Evolutionary conservation across 2,797 vertebrate genomes (phyloP), one percentile per base, ranked within the genome.

Genomic region (Aeoliscus strigatus): DNA sequence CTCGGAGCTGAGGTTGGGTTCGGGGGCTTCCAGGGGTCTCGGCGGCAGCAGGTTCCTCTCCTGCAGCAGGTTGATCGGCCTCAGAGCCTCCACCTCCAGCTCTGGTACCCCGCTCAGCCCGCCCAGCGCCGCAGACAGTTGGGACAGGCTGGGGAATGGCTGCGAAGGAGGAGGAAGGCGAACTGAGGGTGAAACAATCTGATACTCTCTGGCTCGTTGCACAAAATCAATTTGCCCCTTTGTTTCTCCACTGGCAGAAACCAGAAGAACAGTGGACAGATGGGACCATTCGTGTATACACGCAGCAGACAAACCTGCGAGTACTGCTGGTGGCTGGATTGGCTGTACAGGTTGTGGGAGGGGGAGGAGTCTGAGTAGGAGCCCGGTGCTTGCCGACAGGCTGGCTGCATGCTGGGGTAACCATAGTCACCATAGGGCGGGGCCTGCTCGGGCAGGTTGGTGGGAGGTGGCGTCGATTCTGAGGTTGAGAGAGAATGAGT

Each of bases 1-100:
- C 37, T 98, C 94, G 2, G 86, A 60, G 72, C 88, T 97, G 71
- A 99, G 87, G 83, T 93, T 96, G 64, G 95, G 94, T 48, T 94
- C 89, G 3, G 93, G 94, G 53, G 90, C 88, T 71, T 86, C 83
- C 27, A 91, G 40, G 34, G 89, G 89, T 52, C 87, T 79, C 0
- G 67, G 60, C 3, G 94, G 94, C 56, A 99, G 86, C 79, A 97
- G 84, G 76, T 89, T 93, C 65, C 89, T 89, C 60, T 99, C 94
- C 57, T 95, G 94, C 13, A 91, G 90, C 54, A 99, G 89, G 85
- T 97, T 95, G 14, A 99, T 58, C 0, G 93, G 94, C 55, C 89
- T 87, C 57, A 96, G 79, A 30, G 91, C 86, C 77, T 96, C 94
- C 40, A 93, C 77, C 46, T 94, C 93, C 62, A 93, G 86, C 75